phyloP scores from a whole-genome alignment of 92 coral and sea anemone genomes.

The Nematostella vectensis region DNA sequence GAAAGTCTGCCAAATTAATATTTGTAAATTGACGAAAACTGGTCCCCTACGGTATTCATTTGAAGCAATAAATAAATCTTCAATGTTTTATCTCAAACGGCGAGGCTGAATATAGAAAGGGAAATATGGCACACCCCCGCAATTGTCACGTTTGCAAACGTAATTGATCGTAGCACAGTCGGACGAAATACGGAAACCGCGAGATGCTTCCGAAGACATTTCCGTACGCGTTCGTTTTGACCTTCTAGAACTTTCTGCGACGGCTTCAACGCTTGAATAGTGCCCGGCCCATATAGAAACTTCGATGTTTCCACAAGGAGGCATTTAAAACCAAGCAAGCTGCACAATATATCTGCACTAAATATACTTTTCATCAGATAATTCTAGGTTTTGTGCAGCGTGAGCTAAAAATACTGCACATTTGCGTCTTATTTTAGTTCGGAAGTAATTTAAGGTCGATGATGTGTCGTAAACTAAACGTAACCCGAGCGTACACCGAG shows the following conservation, averaged over 20 bases:
- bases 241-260: conserved; percentile 1
- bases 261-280: neutral
- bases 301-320: no score
- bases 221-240: neutral
- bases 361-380: no score
- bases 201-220: neutral
- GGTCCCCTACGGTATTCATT: no score
- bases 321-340: no score
- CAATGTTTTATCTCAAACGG: no score
- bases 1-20: no score
- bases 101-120: no score
- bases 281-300: neutral
- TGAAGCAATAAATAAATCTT: no score
- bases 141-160: neutral
- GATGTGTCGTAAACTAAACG: neutral
- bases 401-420: no score
- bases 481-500: neutral
- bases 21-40: no score
- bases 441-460: neutral
- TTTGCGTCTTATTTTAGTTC: neutral
- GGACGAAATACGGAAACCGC: neutral
- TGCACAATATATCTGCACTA: no score
- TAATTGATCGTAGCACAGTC: neutral
- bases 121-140: conserved; percentile 1
- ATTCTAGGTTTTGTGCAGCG: no score